Evolutionary conservation across 2,113 vertebrate species (phyloP).

Genomic region (Pelusios castaneus): DNA sequence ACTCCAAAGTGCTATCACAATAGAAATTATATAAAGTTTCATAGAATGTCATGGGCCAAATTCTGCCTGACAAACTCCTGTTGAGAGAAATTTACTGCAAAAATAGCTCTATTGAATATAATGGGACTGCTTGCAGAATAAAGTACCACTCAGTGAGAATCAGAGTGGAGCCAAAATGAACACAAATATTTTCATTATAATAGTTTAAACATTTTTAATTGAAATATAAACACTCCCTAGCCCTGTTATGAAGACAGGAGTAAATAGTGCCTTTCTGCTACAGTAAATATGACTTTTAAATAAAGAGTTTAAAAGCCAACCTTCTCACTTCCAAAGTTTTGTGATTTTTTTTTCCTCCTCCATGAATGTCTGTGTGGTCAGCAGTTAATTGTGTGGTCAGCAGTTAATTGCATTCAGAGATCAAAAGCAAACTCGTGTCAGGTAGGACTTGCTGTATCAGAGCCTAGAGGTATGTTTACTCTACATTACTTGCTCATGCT

Average conservation of each 20-base stretch:
- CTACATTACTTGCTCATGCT: not conserved
- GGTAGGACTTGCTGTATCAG: not conserved
- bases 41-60: not conserved
- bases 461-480: not conserved
- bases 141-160: not conserved
- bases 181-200: not conserved
- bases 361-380: not conserved
- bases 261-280: constrained; percentile 30
- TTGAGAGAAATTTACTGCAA: not conserved
- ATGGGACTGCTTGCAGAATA: not conserved
- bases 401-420: constrained; percentile 56
- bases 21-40: not conserved
- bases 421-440: constrained; percentile 18
- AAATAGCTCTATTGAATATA: not conserved
- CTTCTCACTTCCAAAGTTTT: constrained; percentile 42
- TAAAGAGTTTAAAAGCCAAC: constrained; percentile 57
- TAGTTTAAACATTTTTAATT: not conserved
- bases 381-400: constrained; percentile 50
- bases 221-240: not conserved
- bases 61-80: not conserved
- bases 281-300: constrained; percentile 62
- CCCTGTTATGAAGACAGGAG: not conserved
- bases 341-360: constrained; percentile 33
- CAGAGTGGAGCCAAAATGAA: not conserved
- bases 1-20: not conserved